A percentile compares a stretch with the other conserved stretches of the same genome.
phyloP scores from a whole-genome alignment of 2,888 invertebrate species.

The Thera obeliscata region DNA sequence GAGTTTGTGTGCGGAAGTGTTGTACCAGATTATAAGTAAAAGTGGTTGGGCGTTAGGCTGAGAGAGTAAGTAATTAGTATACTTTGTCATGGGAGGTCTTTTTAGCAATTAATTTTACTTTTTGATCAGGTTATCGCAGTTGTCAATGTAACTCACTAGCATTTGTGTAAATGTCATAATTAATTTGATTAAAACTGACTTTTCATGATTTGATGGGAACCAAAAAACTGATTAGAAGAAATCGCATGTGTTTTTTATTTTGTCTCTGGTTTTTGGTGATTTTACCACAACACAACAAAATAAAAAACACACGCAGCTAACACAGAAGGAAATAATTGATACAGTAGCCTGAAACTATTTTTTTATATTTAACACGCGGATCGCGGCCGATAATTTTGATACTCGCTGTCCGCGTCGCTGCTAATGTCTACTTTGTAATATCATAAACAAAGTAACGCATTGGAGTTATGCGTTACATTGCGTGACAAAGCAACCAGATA shows the following conservation, averaged over 20 bases:
- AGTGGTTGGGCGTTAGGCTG: conserved; percentile 48
- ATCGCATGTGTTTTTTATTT: too few relatives aligned
- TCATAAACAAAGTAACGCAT: too few relatives aligned
- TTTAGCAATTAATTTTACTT: conserved; percentile 53
- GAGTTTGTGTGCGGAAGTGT: conserved; percentile 54
- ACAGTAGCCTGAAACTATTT: conserved; percentile 78
- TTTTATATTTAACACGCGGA: conserved; percentile 73
- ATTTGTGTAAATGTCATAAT: too few relatives aligned
- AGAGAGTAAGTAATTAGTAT: conserved; percentile 60
- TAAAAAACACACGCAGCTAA: not conserved
- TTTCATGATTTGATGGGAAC: too few relatives aligned
- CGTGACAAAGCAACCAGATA: too few relatives aligned
- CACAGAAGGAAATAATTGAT: conserved; percentile 65
- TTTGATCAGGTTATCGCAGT: conserved; percentile 45
- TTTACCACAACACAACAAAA: too few relatives aligned
- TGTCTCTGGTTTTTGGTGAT: too few relatives aligned
- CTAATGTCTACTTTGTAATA: conserved; percentile 55
- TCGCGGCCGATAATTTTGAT: conserved; percentile 79
- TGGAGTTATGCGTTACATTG: too few relatives aligned
- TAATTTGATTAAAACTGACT: too few relatives aligned
- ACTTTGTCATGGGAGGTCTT: conserved; percentile 59
- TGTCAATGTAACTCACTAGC: conserved; percentile 7
- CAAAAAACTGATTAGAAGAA: too few relatives aligned
- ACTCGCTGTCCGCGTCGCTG: conserved; percentile 62
- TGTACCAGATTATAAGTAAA: conserved; percentile 57